Percentiles rank a stretch among this genome's conserved stretches.
These are phyloP conservation scores for Notarius lentiginosus DNA, from an alignment of 2,113 vertebrate species.

Conservation along the genomic window DNA sequence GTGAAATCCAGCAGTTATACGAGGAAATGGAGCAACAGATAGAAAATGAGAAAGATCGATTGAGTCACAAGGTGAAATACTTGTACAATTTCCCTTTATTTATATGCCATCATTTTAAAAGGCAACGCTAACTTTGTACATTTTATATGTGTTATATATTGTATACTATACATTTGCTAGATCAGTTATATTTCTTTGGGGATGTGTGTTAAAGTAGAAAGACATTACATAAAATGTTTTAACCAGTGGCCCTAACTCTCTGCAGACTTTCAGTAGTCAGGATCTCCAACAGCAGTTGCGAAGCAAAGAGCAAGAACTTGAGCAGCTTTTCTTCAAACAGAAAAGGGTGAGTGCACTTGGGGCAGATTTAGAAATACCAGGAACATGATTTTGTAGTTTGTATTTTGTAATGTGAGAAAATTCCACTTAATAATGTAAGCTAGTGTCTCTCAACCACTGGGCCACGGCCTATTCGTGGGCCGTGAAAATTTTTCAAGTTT, in stretches of 20 bases:
- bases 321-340: conserved; percentile 81
- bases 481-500: too few relatives aligned
- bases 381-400: not conserved
- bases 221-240: not conserved
- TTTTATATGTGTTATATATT: not conserved
- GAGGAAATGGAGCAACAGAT: conserved; percentile 96
- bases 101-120: not conserved
- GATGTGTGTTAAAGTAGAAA: not conserved
- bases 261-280: conserved; percentile 83
- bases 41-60: conserved; percentile 82
- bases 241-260: not conserved
- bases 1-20: conserved; percentile 87
- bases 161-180: not conserved
- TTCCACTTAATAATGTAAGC: too few relatives aligned
- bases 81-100: not conserved
- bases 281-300: conserved; percentile 79
- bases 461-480: too few relatives aligned
- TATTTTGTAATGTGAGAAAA: not conserved
- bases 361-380: not conserved
- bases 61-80: conserved; percentile 77
- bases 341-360: conserved; percentile 68
- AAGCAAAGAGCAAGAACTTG: conserved; percentile 85
- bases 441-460: too few relatives aligned
- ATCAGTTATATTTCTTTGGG: not conserved
- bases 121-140: not conserved